A percentile compares a stretch with the other conserved stretches of the same genome.
Conservation (phyloP, 2,888 invertebrate genomes). For the Formica aserva region DNA sequence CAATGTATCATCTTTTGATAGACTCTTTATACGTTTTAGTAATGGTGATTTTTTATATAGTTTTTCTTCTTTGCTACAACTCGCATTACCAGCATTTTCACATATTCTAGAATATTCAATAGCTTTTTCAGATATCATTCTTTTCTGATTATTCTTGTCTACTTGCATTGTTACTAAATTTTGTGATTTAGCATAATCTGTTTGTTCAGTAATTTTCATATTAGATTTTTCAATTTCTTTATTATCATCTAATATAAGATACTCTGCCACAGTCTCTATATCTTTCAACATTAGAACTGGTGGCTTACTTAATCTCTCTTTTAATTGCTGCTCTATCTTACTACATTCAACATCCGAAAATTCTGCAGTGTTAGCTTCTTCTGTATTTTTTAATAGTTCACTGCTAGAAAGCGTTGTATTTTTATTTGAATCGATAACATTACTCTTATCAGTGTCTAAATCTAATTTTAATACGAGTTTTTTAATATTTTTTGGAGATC, state of each 20-base stretch:
- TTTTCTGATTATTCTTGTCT: conserved; percentile 78
- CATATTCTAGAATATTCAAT: conserved; percentile 78
- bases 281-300: conserved; percentile 80
- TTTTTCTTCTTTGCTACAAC: conserved; percentile 58
- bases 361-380: conserved; percentile 21
- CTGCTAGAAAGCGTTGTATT: background rate
- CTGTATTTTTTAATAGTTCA: conserved; percentile 14
- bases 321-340: conserved; percentile 75
- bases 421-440: conserved; percentile 8
- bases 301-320: conserved; percentile 74
- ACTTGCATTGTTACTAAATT: background rate
- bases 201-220: conserved; percentile 9
- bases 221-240: conserved; percentile 82
- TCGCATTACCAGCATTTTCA: conserved; percentile 74
- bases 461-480: conserved; percentile 78
- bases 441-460: conserved; percentile 33
- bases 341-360: conserved; percentile 31
- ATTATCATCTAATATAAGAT: conserved; percentile 82
- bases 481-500: conserved; percentile 66
- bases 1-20: conserved; percentile 76
- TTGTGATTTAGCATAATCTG: background rate
- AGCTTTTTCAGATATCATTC: conserved; percentile 82
- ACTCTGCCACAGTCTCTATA: conserved; percentile 81
- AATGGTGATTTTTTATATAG: conserved; percentile 56
- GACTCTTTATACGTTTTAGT: conserved; percentile 66